Conservation (phyloP, 2,888 invertebrate genomes). For the Tetranychus piercei region DNA sequence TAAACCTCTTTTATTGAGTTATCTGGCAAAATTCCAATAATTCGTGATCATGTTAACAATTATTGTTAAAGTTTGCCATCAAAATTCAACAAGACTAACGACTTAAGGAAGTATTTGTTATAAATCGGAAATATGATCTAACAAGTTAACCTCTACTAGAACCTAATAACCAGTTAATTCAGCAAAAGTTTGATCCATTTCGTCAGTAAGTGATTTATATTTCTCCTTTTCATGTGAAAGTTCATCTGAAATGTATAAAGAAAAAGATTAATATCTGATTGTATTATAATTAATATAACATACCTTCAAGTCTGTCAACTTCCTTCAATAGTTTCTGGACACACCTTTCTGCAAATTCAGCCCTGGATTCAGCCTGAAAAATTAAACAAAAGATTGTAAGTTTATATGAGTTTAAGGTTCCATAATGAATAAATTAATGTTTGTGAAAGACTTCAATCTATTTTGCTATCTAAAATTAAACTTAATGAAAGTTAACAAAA, state of each 20-base stretch:
- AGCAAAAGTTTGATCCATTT: conserved; percentile 84
- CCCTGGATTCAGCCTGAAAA: conserved; percentile 79
- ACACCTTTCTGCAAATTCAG: conserved; percentile 99
- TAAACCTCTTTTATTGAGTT: too few species aligned
- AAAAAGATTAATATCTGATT: neutral
- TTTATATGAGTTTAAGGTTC: neutral
- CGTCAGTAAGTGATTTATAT: conserved; percentile 93
- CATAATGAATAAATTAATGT: neutral
- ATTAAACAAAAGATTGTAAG: neutral
- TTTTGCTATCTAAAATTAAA: neutral
- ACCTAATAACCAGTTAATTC: conserved; percentile 61
- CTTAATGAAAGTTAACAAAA: neutral
- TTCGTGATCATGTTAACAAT: too few species aligned
- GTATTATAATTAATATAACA: neutral
- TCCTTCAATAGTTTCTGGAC: conserved; percentile 99
- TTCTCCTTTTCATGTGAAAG: conserved; percentile 64
- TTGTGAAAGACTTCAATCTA: neutral
- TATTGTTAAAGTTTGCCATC: too few species aligned
- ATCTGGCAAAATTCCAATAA: too few species aligned
- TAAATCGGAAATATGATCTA: too few species aligned
- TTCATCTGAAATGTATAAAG: conserved; percentile 33
- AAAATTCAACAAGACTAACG: too few species aligned
- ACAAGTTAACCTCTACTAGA: too few species aligned
- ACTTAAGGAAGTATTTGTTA: too few species aligned
- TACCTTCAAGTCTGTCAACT: conserved; percentile 98